Evolutionary conservation across 2,888 invertebrate genomes (phyloP), one percentile per base, ranked within the genome.

Genomic region (Hedychridium roseum): DNA sequence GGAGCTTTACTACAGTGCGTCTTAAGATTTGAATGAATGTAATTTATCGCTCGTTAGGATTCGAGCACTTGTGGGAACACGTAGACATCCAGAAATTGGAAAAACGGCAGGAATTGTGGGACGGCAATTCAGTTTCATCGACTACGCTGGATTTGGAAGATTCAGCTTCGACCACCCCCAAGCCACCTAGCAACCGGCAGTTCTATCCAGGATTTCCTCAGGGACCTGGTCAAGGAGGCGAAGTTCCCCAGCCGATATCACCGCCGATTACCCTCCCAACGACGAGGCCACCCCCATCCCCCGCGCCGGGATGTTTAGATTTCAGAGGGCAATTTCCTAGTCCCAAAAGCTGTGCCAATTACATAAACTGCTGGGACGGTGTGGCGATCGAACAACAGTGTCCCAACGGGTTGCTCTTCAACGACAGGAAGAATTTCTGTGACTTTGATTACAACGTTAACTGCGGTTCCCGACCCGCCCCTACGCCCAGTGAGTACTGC

Each of bases 311-410:
- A 1, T 78, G 78, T 27, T 59, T 70, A 2, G 71, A 57, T 7
- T 80, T 81, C 20, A 79, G 86, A 35, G 84, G 87, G 2, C 88
- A 88, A 69, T 86, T 87, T 55, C 84, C 87, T 0, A 85, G 85
- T 6, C 80, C 82, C 0, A 80, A 74, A 18, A 74, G 81, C 3
- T 89, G 89, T 65, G 82, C 83, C 30, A 85, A 82, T 62, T 89
- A 86, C 70, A 66, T 88, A 9, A 88, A 88, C 73, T 89, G 89
- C 70, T 89, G 89, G 89, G 87, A 88, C 60, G 88, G 86, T 0
- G 82, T 82, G 57, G 86, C 84, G 0, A 81, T 85, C 16, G 88
- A 88, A 60, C 85, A 88, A 70, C 82, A 84, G 14, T 89, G 89
- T 53, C 87, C 88, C 0, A 76, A 79, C 6, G 86, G 85, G 0